These are phyloP conservation scores for Ophiodon elongatus DNA, from an alignment of 2,113 vertebrate species.

Conservation along the genomic window DNA sequence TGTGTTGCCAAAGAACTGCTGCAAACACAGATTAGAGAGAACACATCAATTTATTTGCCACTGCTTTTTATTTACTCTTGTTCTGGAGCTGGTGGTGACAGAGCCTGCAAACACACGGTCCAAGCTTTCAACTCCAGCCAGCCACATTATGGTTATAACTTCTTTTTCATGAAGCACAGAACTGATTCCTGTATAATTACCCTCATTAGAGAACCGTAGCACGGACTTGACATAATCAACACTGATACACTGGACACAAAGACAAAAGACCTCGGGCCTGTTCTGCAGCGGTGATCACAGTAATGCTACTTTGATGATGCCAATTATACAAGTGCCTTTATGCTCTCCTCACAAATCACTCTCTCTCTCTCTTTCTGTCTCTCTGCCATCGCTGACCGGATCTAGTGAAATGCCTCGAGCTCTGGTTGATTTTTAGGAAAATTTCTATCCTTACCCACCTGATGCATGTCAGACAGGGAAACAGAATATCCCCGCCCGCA, in stretches of 20 bases:
- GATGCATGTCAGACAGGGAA: constrained; percentile 7
- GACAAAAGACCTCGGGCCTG: constrained; percentile 39
- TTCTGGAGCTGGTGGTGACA: constrained; percentile 31
- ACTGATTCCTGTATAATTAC: constrained; percentile 59
- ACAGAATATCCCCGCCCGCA: constrained; percentile 2
- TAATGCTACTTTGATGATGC: constrained; percentile 73
- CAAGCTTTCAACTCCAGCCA: constrained; percentile 2
- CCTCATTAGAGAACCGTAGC: constrained; percentile 57
- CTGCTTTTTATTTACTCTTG: constrained; percentile 68
- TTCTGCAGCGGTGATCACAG: constrained; percentile 44
- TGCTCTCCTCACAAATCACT: constrained; percentile 2
- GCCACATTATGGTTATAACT: neutral
- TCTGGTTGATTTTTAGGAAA: constrained; percentile 38
- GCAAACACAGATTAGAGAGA: constrained; percentile 80
- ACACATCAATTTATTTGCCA: constrained; percentile 75
- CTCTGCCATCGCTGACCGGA: constrained; percentile 14
- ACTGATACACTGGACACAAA: constrained; percentile 57
- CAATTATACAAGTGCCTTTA: constrained; percentile 60
- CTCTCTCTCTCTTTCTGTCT: neutral
- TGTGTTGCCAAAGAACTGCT: constrained; percentile 56
- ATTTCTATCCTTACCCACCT: constrained; percentile 7
- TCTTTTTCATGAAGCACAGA: constrained; percentile 27
- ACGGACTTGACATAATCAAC: constrained; percentile 53
- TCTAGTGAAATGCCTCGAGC: constrained; percentile 5
- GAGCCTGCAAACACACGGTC: constrained; percentile 41